A percentile compares a stretch with the other conserved stretches of the same genome.
phyloP scores from a whole-genome alignment of 2,888 invertebrate species.

The Chloromyia formosa region DNA sequence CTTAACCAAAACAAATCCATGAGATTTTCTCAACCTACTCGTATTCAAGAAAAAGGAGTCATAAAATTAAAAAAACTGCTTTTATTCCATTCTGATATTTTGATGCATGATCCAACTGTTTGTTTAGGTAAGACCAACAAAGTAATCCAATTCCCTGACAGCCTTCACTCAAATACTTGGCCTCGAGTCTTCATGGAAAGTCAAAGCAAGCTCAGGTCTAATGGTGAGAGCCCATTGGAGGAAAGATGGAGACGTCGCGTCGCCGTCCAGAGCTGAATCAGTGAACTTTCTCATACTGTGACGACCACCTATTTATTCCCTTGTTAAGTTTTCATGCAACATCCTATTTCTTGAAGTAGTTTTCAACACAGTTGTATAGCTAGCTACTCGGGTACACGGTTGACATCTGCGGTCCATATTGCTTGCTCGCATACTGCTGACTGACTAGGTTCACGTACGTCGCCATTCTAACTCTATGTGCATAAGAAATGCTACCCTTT shows the following conservation, averaged over 20 bases:
- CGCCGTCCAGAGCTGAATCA: constrained; percentile 24
- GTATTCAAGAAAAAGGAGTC: constrained; percentile 2
- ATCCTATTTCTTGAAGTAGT: constrained; percentile 24
- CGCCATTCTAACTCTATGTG: constrained; percentile 38
- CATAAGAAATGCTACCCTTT: constrained; percentile 48
- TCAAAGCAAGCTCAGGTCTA: background rate
- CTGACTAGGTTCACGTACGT: background rate
- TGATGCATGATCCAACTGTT: constrained; percentile 39
- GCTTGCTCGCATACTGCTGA: background rate
- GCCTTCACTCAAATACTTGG: background rate
- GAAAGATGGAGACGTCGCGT: constrained; percentile 4
- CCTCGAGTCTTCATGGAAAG: background rate
- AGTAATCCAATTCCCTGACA: constrained; percentile 38
- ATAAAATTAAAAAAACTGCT: constrained; percentile 22
- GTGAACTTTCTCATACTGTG: constrained; percentile 38
- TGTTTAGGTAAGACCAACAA: constrained; percentile 41
- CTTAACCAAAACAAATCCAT: constrained; percentile 17
- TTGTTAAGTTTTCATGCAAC: constrained; percentile 43
- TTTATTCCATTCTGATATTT: constrained; percentile 4
- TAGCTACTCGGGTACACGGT: background rate
- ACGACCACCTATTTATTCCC: constrained; percentile 35
- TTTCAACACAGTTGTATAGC: background rate
- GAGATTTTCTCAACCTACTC: background rate
- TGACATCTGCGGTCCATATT: constrained; percentile 10
- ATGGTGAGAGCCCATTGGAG: background rate